A percentile compares a stretch with the other conserved stretches of the same genome.
Evolutionary conservation across 2,113 vertebrate genomes (phyloP).

Genomic region (Hassar affinis): DNA sequence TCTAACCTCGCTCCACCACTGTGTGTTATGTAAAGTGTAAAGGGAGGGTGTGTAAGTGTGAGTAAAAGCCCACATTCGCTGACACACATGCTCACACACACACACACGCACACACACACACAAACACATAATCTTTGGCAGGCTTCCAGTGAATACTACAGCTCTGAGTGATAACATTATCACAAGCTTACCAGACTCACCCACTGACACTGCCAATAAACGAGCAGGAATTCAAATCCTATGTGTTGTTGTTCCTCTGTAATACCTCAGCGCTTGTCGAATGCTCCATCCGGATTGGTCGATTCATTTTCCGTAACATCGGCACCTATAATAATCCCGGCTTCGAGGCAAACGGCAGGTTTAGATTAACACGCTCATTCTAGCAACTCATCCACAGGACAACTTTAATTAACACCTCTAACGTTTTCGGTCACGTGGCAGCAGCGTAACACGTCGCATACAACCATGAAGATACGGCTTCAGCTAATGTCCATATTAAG

Average conservation of each 20-base stretch:
- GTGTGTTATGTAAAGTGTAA: slow-evolving; percentile 34
- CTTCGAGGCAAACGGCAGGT: neutral
- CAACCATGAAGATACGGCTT: neutral
- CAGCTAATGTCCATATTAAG: neutral
- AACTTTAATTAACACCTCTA: neutral
- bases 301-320: neutral
- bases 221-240: slow-evolving; percentile 1
- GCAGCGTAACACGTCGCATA: neutral
- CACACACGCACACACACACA: slow-evolving; percentile 39
- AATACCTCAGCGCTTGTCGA: neutral
- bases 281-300: neutral
- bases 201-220: slow-evolving; percentile 25
- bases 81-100: slow-evolving; percentile 7
- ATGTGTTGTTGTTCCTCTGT: neutral
- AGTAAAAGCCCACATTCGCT: slow-evolving; percentile 16
- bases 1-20: neutral
- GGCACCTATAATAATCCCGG: neutral
- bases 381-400: neutral
- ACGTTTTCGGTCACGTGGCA: neutral
- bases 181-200: slow-evolving; percentile 32
- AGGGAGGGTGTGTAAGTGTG: slow-evolving; percentile 19
- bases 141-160: slow-evolving; percentile 67
- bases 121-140: slow-evolving; percentile 58
- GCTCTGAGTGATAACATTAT: slow-evolving; percentile 63
- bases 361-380: neutral